Evolutionary conservation across 1,140 invertebrate species (phyloP).

Genomic region (Drosophila yakuba): DNA sequence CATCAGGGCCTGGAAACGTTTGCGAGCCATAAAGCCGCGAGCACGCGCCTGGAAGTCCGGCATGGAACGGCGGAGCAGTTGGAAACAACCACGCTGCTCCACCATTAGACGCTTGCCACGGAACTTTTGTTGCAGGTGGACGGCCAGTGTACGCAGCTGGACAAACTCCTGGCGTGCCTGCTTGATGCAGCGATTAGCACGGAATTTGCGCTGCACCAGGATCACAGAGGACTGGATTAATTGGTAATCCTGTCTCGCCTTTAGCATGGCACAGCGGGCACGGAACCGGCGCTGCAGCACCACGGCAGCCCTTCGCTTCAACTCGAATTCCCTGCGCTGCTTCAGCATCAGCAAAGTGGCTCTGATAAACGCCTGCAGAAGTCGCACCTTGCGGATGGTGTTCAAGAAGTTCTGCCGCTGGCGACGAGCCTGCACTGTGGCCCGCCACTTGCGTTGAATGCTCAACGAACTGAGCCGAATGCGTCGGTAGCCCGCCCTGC

Average conservation of each 20-base stretch:
- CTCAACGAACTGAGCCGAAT: constrained; percentile 53
- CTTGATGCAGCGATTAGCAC: constrained; percentile 78
- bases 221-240: constrained; percentile 55
- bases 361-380: constrained; percentile 84
- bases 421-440: constrained; percentile 43
- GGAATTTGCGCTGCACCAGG: constrained; percentile 84
- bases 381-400: constrained; percentile 52
- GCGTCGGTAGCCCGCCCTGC: constrained; percentile 55
- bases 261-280: constrained; percentile 71
- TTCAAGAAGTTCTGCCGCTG: constrained; percentile 72
- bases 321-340: constrained; percentile 75
- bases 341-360: constrained; percentile 56
- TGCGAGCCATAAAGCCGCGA: constrained; percentile 86
- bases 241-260: constrained; percentile 73
- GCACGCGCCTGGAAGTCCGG: constrained; percentile 84
- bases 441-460: constrained; percentile 77
- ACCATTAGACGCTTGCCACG: constrained; percentile 82
- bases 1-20: constrained; percentile 83
- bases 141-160: constrained; percentile 64
- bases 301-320: constrained; percentile 76
- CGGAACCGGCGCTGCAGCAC: constrained; percentile 86
- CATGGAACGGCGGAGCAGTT: constrained; percentile 43
- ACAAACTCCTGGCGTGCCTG: constrained; percentile 72
- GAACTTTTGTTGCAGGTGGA: constrained; percentile 85
- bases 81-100: constrained; percentile 51